These are phyloP conservation scores for Scaptomyza polygonia DNA, from an alignment of 2,888 invertebrate species.

Conservation along the genomic window DNA sequence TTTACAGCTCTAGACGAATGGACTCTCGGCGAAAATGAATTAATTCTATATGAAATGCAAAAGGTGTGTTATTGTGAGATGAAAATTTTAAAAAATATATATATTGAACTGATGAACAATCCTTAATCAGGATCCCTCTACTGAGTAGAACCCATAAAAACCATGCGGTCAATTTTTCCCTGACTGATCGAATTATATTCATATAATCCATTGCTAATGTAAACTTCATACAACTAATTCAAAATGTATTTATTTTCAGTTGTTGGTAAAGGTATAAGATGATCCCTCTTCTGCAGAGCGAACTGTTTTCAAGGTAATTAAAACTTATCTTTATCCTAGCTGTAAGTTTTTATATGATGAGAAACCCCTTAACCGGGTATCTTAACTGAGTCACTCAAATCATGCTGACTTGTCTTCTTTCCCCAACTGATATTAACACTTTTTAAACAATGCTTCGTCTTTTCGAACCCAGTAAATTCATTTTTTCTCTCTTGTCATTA, in stretches of 20 bases:
- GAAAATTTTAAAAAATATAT: neutral
- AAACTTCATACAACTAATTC: neutral
- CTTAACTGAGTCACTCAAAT: constrained; percentile 41
- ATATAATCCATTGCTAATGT: neutral
- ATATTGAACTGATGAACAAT: constrained; percentile 65
- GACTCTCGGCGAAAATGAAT: neutral
- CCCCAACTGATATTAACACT: constrained; percentile 44
- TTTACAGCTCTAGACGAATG: neutral
- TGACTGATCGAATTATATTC: constrained; percentile 37
- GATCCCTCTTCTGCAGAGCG: neutral
- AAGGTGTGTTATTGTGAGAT: constrained; percentile 23
- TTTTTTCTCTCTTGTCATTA: constrained; percentile 9
- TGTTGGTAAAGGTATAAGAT: neutral
- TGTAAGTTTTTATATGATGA: constrained; percentile 33
- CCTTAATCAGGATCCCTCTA: constrained; percentile 73
- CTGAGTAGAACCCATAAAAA: constrained; percentile 75
- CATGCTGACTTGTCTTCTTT: constrained; percentile 56
- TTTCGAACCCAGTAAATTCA: neutral
- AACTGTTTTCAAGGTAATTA: constrained; percentile 13
- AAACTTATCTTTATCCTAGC: neutral
- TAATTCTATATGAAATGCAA: neutral
- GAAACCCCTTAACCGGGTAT: constrained; percentile 26
- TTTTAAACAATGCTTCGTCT: neutral
- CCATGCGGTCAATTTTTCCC: constrained; percentile 67
- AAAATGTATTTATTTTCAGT: neutral